These are phyloP conservation scores for Erebia aethiops DNA, from an alignment of 2,888 invertebrate genomes.

Conservation along the genomic window DNA sequence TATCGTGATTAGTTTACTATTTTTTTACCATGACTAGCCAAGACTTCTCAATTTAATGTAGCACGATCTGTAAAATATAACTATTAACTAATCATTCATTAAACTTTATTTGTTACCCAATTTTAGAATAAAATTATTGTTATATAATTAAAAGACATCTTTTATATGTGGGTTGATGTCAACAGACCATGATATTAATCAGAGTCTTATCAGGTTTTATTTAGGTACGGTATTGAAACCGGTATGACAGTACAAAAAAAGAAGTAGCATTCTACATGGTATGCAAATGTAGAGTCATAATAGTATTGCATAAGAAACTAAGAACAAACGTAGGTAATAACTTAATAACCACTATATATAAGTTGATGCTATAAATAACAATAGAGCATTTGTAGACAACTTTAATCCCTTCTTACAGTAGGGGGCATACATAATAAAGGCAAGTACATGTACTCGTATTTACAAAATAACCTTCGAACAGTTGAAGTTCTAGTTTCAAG, in stretches of 20 bases:
- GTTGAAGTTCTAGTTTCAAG: not conserved
- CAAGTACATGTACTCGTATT: not conserved
- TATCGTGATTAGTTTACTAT: too few relatives aligned
- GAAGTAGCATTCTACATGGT: constrained; percentile 1
- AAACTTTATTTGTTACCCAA: too few relatives aligned
- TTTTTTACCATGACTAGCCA: too few relatives aligned
- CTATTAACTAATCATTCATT: too few relatives aligned
- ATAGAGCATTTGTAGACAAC: not conserved
- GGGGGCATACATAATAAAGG: not conserved
- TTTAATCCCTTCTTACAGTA: not conserved
- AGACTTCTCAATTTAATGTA: too few relatives aligned
- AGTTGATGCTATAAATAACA: constrained; percentile 3
- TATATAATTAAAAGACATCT: constrained; percentile 6
- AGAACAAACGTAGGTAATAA: constrained; percentile 8
- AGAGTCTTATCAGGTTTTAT: not conserved
- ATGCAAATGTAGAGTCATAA: constrained; percentile 17
- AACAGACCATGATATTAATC: not conserved
- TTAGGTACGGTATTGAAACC: constrained; percentile 6
- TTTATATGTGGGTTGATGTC: not conserved
- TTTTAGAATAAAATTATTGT: not conserved
- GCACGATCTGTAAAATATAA: too few relatives aligned
- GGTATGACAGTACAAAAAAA: constrained; percentile 1
- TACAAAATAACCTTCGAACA: constrained; percentile 1
- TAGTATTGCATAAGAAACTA: constrained; percentile 5
- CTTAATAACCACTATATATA: not conserved